phyloP scores from a whole-genome alignment of 2,888 invertebrate species.

The Oscheius sp. region DNA sequence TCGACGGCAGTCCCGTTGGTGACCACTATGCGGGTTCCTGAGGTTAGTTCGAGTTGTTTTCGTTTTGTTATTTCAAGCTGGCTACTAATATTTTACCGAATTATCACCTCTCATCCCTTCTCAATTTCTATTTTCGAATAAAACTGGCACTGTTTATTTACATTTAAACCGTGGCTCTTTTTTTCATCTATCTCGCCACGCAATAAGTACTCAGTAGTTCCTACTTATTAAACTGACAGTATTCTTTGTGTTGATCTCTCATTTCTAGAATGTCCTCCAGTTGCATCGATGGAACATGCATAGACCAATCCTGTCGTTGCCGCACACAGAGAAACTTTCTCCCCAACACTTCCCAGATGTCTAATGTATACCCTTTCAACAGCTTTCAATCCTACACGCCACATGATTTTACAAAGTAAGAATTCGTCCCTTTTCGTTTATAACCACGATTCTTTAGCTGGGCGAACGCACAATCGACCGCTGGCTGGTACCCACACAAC shows the following conservation, averaged over 20 bases:
- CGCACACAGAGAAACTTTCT: constrained; percentile 32
- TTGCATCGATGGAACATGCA: constrained; percentile 33
- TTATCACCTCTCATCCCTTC: neutral
- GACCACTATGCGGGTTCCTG: constrained; percentile 20
- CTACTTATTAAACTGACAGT: too few species aligned
- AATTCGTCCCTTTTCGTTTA: neutral
- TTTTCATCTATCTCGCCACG: too few species aligned
- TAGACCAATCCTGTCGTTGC: constrained; percentile 34
- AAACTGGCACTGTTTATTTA: neutral
- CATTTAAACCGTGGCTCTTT: neutral
- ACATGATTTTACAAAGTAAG: constrained; percentile 12
- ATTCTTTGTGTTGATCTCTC: neutral
- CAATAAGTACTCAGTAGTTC: neutral
- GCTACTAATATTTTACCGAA: neutral
- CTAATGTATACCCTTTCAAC: constrained; percentile 23
- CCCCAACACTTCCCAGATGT: constrained; percentile 34
- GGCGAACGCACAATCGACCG: constrained; percentile 33
- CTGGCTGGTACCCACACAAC: constrained; percentile 27
- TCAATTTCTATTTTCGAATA: neutral
- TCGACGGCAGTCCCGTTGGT: constrained; percentile 16
- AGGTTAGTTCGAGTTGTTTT: constrained; percentile 16
- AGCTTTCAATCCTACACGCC: constrained; percentile 14
- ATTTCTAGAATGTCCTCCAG: constrained; percentile 44
- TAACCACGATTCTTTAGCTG: constrained; percentile 18
- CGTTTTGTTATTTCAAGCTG: neutral